Conservation (phyloP, 1,140 invertebrate species). For the Drosophila ficusphila region DNA sequence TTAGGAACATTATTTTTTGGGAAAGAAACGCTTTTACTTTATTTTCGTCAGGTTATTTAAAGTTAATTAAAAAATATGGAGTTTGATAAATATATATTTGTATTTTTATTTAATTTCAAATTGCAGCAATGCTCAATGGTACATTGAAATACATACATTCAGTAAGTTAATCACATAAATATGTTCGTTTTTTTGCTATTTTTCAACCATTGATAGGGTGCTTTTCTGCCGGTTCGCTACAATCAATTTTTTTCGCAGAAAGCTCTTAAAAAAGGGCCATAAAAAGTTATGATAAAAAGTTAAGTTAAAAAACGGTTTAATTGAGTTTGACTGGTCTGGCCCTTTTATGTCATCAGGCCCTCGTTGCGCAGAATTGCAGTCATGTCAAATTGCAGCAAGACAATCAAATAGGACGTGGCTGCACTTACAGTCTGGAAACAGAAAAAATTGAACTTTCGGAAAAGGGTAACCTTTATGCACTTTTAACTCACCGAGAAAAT, state of each 20-base stretch:
- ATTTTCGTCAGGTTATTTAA: no score
- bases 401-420: slow-evolving; percentile 83
- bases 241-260: neutral
- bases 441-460: neutral
- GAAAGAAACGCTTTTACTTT: no score
- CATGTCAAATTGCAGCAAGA: slow-evolving; percentile 83
- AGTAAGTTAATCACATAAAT: neutral
- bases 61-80: no score
- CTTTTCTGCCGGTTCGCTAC: neutral
- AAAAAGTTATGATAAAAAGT: neutral
- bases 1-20: no score
- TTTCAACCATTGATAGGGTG: neutral
- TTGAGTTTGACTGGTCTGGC: slow-evolving; percentile 12
- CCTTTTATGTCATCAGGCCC: slow-evolving; percentile 62
- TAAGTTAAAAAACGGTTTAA: slow-evolving; percentile 7
- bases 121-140: no score
- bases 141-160: neutral
- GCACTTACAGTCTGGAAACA: slow-evolving; percentile 80
- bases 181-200: neutral
- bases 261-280: neutral
- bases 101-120: no score
- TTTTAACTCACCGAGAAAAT: slow-evolving; percentile 76
- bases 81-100: no score
- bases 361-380: slow-evolving; percentile 73
- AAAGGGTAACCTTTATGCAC: neutral